These are phyloP conservation scores for Aphidoletes aphidimyza DNA, from an alignment of 2,888 invertebrate species.

Conservation along the genomic window DNA sequence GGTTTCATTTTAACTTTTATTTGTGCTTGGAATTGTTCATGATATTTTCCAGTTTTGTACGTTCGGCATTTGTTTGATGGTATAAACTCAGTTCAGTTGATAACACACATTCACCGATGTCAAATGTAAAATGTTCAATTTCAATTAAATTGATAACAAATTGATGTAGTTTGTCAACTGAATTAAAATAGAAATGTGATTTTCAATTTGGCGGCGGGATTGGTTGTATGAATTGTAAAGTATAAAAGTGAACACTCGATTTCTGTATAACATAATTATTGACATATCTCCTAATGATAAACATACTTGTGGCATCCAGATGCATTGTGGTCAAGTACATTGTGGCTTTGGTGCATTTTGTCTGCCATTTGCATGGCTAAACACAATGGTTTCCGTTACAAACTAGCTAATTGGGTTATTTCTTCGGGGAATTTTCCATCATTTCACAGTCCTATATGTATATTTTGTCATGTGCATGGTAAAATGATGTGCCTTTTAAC, in stretches of 20 bases:
- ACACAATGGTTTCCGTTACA: not conserved
- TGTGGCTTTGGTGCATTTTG: not conserved
- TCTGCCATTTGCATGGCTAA: not conserved
- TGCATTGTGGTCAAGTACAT: not conserved
- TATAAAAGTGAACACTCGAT: not conserved
- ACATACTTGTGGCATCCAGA: conserved; percentile 29
- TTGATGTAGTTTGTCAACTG: not conserved
- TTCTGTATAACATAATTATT: conserved; percentile 14
- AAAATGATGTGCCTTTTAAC: not conserved
- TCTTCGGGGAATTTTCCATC: conserved; percentile 33
- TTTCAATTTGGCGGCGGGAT: not conserved
- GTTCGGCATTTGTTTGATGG: not conserved
- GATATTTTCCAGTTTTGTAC: conserved; percentile 10
- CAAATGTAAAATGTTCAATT: not conserved
- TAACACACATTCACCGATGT: not conserved
- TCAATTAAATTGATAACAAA: not conserved
- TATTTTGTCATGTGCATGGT: not conserved
- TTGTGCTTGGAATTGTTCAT: conserved; percentile 49
- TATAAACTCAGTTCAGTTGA: not conserved
- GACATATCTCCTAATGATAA: conserved; percentile 45
- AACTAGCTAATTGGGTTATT: conserved; percentile 10
- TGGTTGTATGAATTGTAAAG: too few relatives aligned
- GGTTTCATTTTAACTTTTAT: not conserved
- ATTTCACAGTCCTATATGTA: not conserved
- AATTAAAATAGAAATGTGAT: too few relatives aligned